These are phyloP conservation scores for Coccyzus lansbergi DNA, from an alignment of 2,797 vertebrate genomes.

Conservation along the genomic window DNA sequence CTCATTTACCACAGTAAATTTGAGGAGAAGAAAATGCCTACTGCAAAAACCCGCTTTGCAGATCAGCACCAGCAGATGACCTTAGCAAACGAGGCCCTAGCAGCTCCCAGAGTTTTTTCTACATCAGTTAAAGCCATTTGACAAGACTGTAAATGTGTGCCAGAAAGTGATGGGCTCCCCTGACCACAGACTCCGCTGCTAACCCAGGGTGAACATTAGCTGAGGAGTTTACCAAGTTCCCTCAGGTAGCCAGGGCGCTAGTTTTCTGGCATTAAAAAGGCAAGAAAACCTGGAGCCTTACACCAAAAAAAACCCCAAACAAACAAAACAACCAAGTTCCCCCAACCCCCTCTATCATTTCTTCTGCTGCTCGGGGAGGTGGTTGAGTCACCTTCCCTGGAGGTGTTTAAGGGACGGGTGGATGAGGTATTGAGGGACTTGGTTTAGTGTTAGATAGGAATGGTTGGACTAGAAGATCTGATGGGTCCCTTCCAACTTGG, in stretches of 20 bases:
- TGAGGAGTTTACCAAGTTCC: neutral
- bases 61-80: neutral
- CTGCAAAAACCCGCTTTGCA: neutral
- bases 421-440: too few species aligned
- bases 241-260: neutral
- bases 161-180: neutral
- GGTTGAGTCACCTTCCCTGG: too few species aligned
- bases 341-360: neutral
- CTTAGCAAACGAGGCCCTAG: neutral
- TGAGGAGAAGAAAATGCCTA: neutral
- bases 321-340: too few species aligned
- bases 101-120: neutral
- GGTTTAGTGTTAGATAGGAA: too few species aligned
- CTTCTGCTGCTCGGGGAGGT: too few species aligned
- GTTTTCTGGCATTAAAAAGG: neutral
- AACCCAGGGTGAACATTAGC: neutral
- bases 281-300: neutral
- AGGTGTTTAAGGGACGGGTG: too few species aligned
- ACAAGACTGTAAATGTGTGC: neutral
- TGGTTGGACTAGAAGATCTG: too few species aligned
- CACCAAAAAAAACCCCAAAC: accelerated
- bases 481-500: too few species aligned
- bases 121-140: neutral
- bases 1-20: neutral
- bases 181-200: neutral